A percentile compares a stretch with the other conserved stretches of the same genome.
These are phyloP conservation scores for Peucedramus taeniatus DNA, from an alignment of 2,113 vertebrate species.

Conservation along the genomic window DNA sequence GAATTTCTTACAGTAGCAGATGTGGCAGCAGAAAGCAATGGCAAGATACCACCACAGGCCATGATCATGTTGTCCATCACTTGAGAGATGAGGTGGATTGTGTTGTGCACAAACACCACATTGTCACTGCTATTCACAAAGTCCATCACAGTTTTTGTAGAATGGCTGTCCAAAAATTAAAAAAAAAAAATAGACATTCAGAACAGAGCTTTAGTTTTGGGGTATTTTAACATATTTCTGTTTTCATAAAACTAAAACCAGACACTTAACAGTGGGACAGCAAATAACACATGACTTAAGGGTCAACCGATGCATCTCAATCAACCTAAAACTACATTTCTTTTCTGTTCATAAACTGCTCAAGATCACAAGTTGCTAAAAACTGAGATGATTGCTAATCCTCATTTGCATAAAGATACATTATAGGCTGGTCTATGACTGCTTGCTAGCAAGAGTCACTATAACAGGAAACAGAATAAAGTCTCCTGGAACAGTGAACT, in stretches of 20 bases:
- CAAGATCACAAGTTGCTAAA: neutral
- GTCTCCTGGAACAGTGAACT: neutral
- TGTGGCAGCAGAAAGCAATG: slow-evolving; percentile 94
- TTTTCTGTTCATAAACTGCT: neutral
- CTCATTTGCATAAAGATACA: neutral
- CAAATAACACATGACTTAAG: neutral
- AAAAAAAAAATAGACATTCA: neutral
- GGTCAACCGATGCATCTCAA: neutral
- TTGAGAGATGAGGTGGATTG: slow-evolving; percentile 95
- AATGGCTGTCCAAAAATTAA: slow-evolving; percentile 79
- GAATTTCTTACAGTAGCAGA: slow-evolving; percentile 87
- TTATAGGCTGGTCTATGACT: neutral
- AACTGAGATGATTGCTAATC: neutral
- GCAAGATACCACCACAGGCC: slow-evolving; percentile 96
- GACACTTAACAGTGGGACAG: neutral
- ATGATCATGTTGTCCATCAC: slow-evolving; percentile 98
- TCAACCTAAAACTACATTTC: neutral
- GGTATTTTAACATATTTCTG: neutral
- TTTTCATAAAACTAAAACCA: neutral
- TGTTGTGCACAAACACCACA: slow-evolving; percentile 97
- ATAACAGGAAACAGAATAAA: neutral
- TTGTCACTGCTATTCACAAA: slow-evolving; percentile 99
- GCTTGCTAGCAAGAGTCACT: neutral
- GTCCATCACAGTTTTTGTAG: slow-evolving; percentile 96
- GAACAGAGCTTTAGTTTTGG: neutral